These are phyloP conservation scores for Drosophila buzzatii DNA, from an alignment of 2,888 invertebrate genomes.

Conservation along the genomic window DNA sequence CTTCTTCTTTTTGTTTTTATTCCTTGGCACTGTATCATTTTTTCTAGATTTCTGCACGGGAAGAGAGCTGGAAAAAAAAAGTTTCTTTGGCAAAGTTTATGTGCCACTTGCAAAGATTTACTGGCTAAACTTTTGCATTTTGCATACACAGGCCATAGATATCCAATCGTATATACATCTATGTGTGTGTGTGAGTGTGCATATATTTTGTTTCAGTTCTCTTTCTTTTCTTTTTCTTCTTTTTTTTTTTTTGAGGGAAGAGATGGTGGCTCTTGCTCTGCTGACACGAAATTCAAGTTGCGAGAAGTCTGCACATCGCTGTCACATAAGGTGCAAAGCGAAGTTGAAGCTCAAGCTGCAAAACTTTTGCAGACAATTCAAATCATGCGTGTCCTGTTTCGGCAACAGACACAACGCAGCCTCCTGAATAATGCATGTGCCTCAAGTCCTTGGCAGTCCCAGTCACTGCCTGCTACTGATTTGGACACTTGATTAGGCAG, in stretches of 20 bases:
- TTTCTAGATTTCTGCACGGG: conserved; percentile 62
- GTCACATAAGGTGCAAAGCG: conserved; percentile 70
- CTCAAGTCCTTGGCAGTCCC: conserved; percentile 38
- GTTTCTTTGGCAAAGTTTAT: conserved; percentile 77
- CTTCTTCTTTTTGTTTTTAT: conserved; percentile 40
- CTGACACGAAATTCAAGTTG: conserved; percentile 61
- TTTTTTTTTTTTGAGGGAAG: conserved; percentile 11
- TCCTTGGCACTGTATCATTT: conserved; percentile 74
- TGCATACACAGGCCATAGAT: conserved; percentile 62
- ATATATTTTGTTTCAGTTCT: conserved; percentile 11
- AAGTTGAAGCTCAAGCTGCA: conserved; percentile 45
- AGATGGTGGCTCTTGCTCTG: conserved; percentile 16
- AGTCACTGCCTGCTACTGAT: conserved; percentile 43
- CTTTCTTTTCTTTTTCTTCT: no score
- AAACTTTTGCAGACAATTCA: conserved; percentile 67
- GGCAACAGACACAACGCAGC: conserved; percentile 47
- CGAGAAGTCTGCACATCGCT: conserved; percentile 55
- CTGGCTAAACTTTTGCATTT: conserved; percentile 79
- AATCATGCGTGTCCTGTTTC: conserved; percentile 65
- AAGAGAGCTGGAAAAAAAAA: conserved; percentile 57
- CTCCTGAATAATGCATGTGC: conserved; percentile 67
- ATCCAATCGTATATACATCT: conserved; percentile 10
- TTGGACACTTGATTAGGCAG: conserved; percentile 69
- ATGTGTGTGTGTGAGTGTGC: conserved; percentile 13
- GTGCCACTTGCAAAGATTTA: conserved; percentile 81